These are phyloP conservation scores for Enteromius trimaculatus DNA, from an alignment of 2,797 vertebrate species.

Conservation along the genomic window DNA sequence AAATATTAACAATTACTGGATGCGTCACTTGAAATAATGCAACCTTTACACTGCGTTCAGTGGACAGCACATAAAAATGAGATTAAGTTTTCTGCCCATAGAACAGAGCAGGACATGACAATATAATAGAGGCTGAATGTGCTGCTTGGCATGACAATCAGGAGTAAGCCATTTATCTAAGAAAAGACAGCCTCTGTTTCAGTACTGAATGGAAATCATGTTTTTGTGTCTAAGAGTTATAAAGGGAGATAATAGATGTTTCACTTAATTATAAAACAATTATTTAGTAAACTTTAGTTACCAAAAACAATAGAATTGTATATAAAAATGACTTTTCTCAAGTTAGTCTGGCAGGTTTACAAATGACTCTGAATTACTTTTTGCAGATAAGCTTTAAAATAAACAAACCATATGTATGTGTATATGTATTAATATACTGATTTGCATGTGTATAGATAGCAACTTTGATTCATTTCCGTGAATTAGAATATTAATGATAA, in stretches of 20 bases:
- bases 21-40: constrained; percentile 1
- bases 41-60: constrained; percentile 32
- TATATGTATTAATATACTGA: neutral
- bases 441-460: neutral
- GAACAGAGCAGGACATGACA: constrained; percentile 37
- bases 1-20: neutral
- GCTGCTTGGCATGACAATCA: neutral
- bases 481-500: neutral
- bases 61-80: constrained; percentile 41
- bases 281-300: neutral
- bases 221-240: neutral
- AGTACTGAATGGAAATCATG: neutral
- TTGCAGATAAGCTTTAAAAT: neutral
- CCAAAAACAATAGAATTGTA: neutral
- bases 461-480: neutral
- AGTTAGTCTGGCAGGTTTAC: neutral
- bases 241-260: neutral
- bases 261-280: neutral
- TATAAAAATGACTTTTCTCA: neutral
- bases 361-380: neutral
- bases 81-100: constrained; percentile 48
- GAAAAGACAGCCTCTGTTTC: neutral
- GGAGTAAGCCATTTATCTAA: constrained; percentile 30
- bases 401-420: neutral
- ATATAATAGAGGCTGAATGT: constrained; percentile 35